Evolutionary conservation across 2,113 vertebrate genomes (phyloP).

Genomic region (Burhinus oedicnemus): DNA sequence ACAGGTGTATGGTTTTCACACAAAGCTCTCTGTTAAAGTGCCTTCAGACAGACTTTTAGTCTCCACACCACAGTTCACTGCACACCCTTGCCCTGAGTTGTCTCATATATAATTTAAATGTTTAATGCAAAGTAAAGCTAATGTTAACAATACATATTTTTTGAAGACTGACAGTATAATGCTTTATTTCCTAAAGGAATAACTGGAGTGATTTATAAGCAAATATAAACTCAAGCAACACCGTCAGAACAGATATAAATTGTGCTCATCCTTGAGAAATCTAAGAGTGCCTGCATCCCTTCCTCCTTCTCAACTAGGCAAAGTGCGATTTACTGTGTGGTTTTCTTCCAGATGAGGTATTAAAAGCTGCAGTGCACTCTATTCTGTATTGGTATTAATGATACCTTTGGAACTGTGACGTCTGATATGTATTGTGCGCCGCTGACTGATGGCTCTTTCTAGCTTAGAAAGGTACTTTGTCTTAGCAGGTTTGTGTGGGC

Average conservation of each 20-base stretch:
- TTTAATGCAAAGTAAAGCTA: slow-evolving; percentile 54
- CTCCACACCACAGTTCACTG: slow-evolving; percentile 7
- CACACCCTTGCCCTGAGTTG: neutral
- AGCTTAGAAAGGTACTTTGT: neutral
- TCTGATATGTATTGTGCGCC: neutral
- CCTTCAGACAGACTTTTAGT: neutral
- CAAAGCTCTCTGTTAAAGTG: neutral
- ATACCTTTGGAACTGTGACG: neutral
- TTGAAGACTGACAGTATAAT: slow-evolving; percentile 28
- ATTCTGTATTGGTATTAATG: slow-evolving; percentile 2
- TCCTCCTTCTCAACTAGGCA: neutral
- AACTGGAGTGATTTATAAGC: slow-evolving; percentile 30
- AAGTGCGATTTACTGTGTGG: slow-evolving; percentile 16
- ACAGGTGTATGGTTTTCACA: neutral
- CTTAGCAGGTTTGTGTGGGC: neutral
- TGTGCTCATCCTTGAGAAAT: neutral
- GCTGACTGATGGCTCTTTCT: slow-evolving; percentile 38
- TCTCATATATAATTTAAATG: slow-evolving; percentile 54
- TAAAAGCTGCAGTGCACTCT: slow-evolving; percentile 42
- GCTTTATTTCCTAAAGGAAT: slow-evolving; percentile 54
- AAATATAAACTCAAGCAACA: slow-evolving; percentile 24
- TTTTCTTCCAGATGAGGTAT: slow-evolving; percentile 19
- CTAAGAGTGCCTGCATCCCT: neutral
- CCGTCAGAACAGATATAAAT: neutral
- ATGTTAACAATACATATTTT: slow-evolving; percentile 29